Evolutionary conservation across 2,113 vertebrate genomes (phyloP), one percentile per base, ranked within the genome.

Genomic region (Archilochus colubris): DNA sequence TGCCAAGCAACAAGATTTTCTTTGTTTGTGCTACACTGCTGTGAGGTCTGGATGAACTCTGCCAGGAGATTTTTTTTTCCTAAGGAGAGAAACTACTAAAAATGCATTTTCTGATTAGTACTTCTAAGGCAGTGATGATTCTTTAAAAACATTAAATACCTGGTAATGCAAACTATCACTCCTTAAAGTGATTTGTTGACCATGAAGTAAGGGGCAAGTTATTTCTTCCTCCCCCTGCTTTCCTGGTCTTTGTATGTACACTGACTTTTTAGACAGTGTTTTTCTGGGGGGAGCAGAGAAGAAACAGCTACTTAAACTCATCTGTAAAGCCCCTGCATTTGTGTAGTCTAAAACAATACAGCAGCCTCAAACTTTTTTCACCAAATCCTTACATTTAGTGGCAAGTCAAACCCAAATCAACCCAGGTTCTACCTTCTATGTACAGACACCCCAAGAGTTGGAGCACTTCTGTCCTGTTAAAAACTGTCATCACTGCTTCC

Each of bases 11-110:
- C 6, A 17, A 72, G 25, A 38, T 31, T 25, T 74, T 53, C 63
- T 66, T 87, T 48, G 78, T 36, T 31, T 61, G 62, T 2, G 1
- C 19, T 12, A 43, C 43, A 31, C 7, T 0, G 0, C 27, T 48
- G n/a, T 30, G 64, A 94, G 83, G 43, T 53, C 31, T 82, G 43
- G 44, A 74, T 20, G 4, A 92, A 50, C 53, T 59, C 64, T 20
- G 53, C 15, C 28, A 46, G 28, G 67, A 83, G 11, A 38, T 53
- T 25, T 82, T 82, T 43, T 28, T 82, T 82, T 83, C 46, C 76
- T 69, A 50, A n/a, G 18, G 14, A 92, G 28, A 82, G 4, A 62
- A 43, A 50, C 19, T 43, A 64, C 38, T 55, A 63, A 75, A 74
- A 92, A 54, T 14, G 73, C 0, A n/a, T 83, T 69, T 80, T 75